Conservation (phyloP, 2,888 invertebrate genomes). For the Mellilla xanthometata region DNA sequence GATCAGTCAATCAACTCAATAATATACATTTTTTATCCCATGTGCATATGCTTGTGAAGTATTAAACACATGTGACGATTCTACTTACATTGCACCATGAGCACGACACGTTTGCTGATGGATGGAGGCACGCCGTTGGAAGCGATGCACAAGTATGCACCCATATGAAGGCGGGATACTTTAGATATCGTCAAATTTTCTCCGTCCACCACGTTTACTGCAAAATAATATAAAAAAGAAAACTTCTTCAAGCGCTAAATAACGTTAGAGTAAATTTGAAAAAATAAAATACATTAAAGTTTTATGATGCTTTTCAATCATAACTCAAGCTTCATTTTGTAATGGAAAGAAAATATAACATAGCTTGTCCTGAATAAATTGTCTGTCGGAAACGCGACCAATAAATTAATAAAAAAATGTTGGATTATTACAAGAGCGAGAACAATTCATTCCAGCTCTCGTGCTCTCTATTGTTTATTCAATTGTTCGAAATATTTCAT, state of each 20-base stretch:
- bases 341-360: conserved; percentile 10
- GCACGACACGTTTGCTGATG: conserved; percentile 91
- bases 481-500: conserved; percentile 48
- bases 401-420: conserved; percentile 25
- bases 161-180: conserved; percentile 96
- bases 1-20: no score
- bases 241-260: no score
- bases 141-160: conserved; percentile 95
- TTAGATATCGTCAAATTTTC: conserved; percentile 93
- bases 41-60: conserved; percentile 12
- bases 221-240: conserved; percentile 35
- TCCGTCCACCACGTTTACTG: conserved; percentile 95
- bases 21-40: no score
- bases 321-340: neutral
- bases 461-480: conserved; percentile 43
- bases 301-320: neutral
- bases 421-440: conserved; percentile 25
- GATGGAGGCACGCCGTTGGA: conserved; percentile 96
- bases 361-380: conserved; percentile 14
- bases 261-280: no score
- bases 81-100: conserved; percentile 92
- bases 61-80: neutral
- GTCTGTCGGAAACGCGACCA: conserved; percentile 25
- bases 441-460: conserved; percentile 30
- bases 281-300: no score